These are phyloP conservation scores for Syngnathus acus DNA, from an alignment of 2,797 vertebrate genomes.

Conservation along the genomic window DNA sequence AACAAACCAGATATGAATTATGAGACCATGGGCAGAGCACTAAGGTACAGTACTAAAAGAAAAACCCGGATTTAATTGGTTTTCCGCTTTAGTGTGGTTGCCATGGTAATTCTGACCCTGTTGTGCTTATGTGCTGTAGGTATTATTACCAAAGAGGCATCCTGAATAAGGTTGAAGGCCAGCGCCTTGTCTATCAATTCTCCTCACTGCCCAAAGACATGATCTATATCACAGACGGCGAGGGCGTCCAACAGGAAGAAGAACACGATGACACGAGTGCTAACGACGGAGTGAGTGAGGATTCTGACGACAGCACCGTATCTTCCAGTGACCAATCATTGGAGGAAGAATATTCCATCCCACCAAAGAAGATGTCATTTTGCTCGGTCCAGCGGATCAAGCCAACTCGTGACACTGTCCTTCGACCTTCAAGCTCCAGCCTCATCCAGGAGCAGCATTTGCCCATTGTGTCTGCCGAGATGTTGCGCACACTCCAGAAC, in stretches of 20 bases:
- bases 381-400: constrained; percentile 51
- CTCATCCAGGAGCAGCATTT: constrained; percentile 76
- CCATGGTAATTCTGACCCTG: background rate
- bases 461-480: constrained; percentile 80
- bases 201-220: constrained; percentile 95
- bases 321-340: constrained; percentile 68
- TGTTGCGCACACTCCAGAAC: constrained; percentile 83
- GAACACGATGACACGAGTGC: constrained; percentile 34
- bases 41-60: constrained; percentile 72
- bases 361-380: constrained; percentile 56
- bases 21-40: constrained; percentile 96
- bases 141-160: constrained; percentile 99
- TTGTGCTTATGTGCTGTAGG: constrained; percentile 56
- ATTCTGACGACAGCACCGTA: constrained; percentile 55
- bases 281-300: constrained; percentile 70
- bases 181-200: constrained; percentile 95
- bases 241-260: constrained; percentile 49
- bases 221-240: constrained; percentile 84
- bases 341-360: constrained; percentile 48
- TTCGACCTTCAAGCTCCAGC: constrained; percentile 68
- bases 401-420: constrained; percentile 26
- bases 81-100: background rate
- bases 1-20: constrained; percentile 99
- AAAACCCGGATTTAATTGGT: background rate
- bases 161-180: constrained; percentile 95